Base-by-base conservation (phyloP, 2,113 vertebrate genomes). In the Mus pahari region DNA sequence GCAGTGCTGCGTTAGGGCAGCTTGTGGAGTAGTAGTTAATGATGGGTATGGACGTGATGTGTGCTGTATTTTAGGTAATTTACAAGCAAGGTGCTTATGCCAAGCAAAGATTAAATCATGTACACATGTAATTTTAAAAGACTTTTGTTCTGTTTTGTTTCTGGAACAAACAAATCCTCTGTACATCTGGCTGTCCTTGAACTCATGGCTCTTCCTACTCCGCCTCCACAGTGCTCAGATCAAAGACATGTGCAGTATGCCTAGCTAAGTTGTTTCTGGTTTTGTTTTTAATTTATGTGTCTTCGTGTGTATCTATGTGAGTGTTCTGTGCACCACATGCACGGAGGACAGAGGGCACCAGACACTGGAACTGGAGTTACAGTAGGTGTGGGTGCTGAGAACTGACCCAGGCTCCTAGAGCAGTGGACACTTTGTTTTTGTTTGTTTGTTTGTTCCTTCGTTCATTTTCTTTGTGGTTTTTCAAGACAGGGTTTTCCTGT, bases 371-470 rank as follows among this genome's bases (percentile, higher is more conserved):
- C n/a, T 42, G 22, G 48, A 48, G 28, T 36, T n/a, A 79, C 5
- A 22, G 50, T 13, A 7, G 50, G 16, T 39, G 55, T 83, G 55
- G n/a, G 75, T 60, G 53, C 4, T 86, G 5, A 68, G 48, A 45
- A 39, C 50, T 42, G 70, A 60, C 33, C 87, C 31, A 39, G 5
- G 26, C n/a, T n/a, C 24, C 36, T 58, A 39, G 22, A 62, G 14
- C 81, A 62, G 11, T 31, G 62, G 42, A 58, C n/a, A 39, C 55
- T 48, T 71, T 60, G 19, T 98, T 60, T 95, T 97, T 53, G 96
- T 42, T 64, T 73, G 19, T 98, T 78, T 95, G 66, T 95, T 97
- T 48, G 97, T 39, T 64, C 58, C 19, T 98, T 78, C 94, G 13
- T 64, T 71, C 3, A 20, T n/a, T 73, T 73, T 19, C 8, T 42